phyloP scores from a whole-genome alignment of 1,140 invertebrate genomes.

The Frieseomelitta varia region DNA sequence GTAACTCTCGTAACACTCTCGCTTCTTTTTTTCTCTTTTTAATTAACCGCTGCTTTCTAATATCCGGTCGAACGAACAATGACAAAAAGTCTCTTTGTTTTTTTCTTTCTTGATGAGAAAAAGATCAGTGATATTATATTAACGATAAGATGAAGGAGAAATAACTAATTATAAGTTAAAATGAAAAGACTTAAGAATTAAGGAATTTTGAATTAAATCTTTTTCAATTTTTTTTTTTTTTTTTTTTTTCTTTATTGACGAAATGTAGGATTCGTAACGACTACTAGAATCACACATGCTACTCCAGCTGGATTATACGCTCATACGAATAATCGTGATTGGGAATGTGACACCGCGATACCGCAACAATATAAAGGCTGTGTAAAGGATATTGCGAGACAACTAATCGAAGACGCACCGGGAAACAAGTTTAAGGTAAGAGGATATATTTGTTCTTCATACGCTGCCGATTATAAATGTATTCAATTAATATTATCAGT shows the following conservation, averaged over 20 bases:
- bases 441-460: background rate
- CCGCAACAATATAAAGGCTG: constrained; percentile 76
- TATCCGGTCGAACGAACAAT: background rate
- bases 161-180: too few relatives aligned
- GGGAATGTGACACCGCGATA: constrained; percentile 86
- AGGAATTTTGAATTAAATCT: too few relatives aligned
- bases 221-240: background rate
- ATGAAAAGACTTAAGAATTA: too few relatives aligned
- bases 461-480: background rate
- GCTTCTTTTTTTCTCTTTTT: background rate
- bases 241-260: background rate
- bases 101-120: background rate
- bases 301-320: constrained; percentile 90
- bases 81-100: background rate
- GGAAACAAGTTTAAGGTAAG: constrained; percentile 85
- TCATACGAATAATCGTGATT: constrained; percentile 85
- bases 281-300: constrained; percentile 90
- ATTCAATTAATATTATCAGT: background rate
- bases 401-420: constrained; percentile 84
- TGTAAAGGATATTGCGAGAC: constrained; percentile 84
- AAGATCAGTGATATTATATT: too few relatives aligned
- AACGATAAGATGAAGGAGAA: too few relatives aligned
- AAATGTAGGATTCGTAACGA: constrained; percentile 86
- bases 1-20: constrained; percentile 4
- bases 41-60: background rate